Conservation (phyloP, 2,797 vertebrate genomes). For the Coreius guichenoti region DNA sequence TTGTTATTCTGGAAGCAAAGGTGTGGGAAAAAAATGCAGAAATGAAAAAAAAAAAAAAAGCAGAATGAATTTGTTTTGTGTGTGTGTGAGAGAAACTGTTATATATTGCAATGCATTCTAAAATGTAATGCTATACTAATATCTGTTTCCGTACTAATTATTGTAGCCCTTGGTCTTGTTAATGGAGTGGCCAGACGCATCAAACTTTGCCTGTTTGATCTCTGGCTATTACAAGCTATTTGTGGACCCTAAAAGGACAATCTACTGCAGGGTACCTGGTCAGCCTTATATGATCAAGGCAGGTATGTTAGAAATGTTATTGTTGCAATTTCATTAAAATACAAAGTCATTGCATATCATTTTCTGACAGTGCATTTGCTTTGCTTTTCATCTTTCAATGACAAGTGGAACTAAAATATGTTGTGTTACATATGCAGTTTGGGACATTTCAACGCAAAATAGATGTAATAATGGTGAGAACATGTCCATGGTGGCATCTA, state of each 20-base stretch:
- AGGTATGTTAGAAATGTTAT: conserved; percentile 85
- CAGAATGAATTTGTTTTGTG: neutral
- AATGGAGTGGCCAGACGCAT: conserved; percentile 99
- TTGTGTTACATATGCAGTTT: neutral
- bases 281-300: conserved; percentile 97
- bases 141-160: conserved; percentile 9
- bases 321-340: conserved; percentile 24
- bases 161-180: conserved; percentile 92
- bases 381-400: conserved; percentile 23
- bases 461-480: neutral
- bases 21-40: conserved; percentile 71
- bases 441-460: neutral
- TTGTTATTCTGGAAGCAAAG: conserved; percentile 95
- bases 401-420: neutral
- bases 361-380: conserved; percentile 31
- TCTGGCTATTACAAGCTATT: conserved; percentile 97
- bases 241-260: conserved; percentile 93
- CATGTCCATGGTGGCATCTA: neutral
- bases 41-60: neutral
- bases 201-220: conserved; percentile 96
- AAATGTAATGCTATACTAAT: neutral
- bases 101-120: neutral
- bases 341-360: conserved; percentile 27
- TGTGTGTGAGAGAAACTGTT: neutral
- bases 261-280: conserved; percentile 88